phyloP scores from a whole-genome alignment of 2,797 vertebrate genomes.

The Babyrousa celebensis region DNA sequence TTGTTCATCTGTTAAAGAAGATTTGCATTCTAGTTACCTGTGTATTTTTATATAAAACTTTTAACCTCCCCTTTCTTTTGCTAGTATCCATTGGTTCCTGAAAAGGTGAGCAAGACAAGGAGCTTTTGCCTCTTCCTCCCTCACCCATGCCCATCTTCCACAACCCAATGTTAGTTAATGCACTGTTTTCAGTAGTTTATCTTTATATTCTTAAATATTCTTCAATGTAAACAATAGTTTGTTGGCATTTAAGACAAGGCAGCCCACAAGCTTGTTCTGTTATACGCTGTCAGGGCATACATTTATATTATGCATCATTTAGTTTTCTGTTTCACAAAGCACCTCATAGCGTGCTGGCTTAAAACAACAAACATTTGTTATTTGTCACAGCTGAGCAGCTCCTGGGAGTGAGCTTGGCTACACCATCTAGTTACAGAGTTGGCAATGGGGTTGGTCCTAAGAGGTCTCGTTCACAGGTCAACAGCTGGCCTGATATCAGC shows the following conservation, averaged over 20 bases:
- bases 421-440: background rate
- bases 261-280: background rate
- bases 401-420: background rate
- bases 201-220: conserved; percentile 15
- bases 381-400: background rate
- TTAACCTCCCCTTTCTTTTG: background rate
- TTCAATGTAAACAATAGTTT: background rate
- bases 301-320: background rate
- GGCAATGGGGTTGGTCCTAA: background rate
- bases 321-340: conserved; percentile 3
- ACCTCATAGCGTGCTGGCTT: background rate
- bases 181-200: background rate
- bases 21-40: background rate
- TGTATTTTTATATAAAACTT: background rate
- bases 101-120: background rate
- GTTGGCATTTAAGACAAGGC: background rate
- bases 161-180: background rate
- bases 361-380: background rate
- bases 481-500: background rate
- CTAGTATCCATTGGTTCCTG: background rate
- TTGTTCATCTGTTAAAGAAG: background rate
- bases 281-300: background rate
- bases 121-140: background rate
- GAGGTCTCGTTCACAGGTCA: background rate
- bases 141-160: background rate